Conservation (phyloP, 2,797 vertebrate genomes). For the Anguilla megastoma region DNA sequence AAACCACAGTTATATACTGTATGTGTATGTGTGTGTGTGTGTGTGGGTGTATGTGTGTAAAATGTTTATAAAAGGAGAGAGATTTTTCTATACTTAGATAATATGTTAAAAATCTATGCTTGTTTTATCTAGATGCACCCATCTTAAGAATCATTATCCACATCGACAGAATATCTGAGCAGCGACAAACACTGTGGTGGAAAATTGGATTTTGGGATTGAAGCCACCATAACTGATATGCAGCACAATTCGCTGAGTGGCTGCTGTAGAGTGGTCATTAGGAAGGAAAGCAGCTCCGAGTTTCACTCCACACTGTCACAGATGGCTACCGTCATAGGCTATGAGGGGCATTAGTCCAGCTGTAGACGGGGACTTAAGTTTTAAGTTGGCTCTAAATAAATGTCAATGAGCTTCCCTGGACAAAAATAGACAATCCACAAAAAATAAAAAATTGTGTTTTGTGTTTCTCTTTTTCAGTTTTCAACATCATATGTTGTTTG, state of each 20-base stretch:
- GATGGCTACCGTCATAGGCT: not conserved
- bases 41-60: too few species aligned
- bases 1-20: not conserved
- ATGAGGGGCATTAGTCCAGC: conserved; percentile 56
- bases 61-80: not conserved
- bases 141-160: conserved; percentile 42
- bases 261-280: not conserved
- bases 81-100: conserved; percentile 26
- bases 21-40: not conserved
- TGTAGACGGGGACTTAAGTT: conserved; percentile 52
- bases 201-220: conserved; percentile 9
- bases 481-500: not conserved
- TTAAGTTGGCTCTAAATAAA: conserved; percentile 49
- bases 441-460: not conserved
- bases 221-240: conserved; percentile 31
- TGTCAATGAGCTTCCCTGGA: not conserved
- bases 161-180: conserved; percentile 8
- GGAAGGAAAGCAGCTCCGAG: not conserved
- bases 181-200: conserved; percentile 21
- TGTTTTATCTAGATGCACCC: conserved; percentile 32
- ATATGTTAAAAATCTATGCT: conserved; percentile 24
- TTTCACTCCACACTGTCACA: not conserved
- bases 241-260: not conserved
- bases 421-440: not conserved
- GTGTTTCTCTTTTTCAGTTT: not conserved